Evolutionary conservation across 2,888 invertebrate species (phyloP).

Genomic region (Drosophila koepferae): DNA sequence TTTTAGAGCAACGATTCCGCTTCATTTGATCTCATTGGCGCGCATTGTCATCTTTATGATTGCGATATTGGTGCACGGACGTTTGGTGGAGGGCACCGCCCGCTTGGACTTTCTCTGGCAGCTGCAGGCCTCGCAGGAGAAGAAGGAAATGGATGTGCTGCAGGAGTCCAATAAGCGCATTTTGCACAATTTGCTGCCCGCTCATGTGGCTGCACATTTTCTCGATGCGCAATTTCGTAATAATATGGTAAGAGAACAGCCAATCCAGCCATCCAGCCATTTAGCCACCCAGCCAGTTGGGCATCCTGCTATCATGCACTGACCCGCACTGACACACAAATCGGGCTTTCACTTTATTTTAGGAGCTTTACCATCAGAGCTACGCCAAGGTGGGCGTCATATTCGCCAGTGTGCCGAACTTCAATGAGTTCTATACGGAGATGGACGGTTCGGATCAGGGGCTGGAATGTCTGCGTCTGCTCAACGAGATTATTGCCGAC

Average conservation of each 20-base stretch:
- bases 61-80: slow-evolving; percentile 93
- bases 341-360: not conserved
- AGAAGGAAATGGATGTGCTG: slow-evolving; percentile 96
- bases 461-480: slow-evolving; percentile 93
- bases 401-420: slow-evolving; percentile 97
- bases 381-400: slow-evolving; percentile 96
- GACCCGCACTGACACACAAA: slow-evolving; percentile 17
- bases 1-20: slow-evolving; percentile 89
- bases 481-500: slow-evolving; percentile 97
- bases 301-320: not conserved
- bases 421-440: slow-evolving; percentile 97
- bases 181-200: slow-evolving; percentile 94
- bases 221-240: slow-evolving; percentile 95
- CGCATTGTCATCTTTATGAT: slow-evolving; percentile 93
- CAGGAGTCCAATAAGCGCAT: slow-evolving; percentile 95
- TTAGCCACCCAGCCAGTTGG: too few relatives aligned
- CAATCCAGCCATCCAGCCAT: too few relatives aligned
- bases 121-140: slow-evolving; percentile 95
- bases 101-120: slow-evolving; percentile 93
- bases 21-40: slow-evolving; percentile 91
- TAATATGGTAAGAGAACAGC: slow-evolving; percentile 89
- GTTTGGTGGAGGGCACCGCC: slow-evolving; percentile 95
- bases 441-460: slow-evolving; percentile 96
- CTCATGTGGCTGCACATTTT: slow-evolving; percentile 96
- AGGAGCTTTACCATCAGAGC: slow-evolving; percentile 97